phyloP scores from a whole-genome alignment of 1,140 invertebrate species.

The Drosophila sucinea region DNA sequence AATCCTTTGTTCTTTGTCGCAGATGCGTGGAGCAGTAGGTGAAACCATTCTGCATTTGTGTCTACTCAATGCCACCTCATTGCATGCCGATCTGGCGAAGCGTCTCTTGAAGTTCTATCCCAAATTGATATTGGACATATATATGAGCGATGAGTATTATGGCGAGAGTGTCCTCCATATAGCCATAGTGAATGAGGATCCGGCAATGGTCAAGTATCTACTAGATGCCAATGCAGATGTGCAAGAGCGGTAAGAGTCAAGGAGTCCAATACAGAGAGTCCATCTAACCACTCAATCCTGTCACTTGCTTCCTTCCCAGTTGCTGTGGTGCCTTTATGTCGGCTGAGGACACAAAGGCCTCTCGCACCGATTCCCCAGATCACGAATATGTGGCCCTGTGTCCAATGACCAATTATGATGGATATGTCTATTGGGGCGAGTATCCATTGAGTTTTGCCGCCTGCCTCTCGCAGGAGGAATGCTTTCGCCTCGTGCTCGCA shows the following conservation, averaged over 20 bases:
- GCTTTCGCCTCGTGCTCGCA: conserved; percentile 96
- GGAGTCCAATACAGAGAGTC: too few relatives aligned
- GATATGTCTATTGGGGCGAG: conserved; percentile 99
- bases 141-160: conserved; percentile 98
- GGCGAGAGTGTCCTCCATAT: conserved; percentile 97
- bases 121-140: conserved; percentile 97
- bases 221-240: conserved; percentile 95
- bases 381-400: conserved; percentile 96
- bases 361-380: conserved; percentile 92
- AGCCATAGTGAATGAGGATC: conserved; percentile 99
- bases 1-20: not conserved
- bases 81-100: conserved; percentile 97
- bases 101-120: conserved; percentile 95
- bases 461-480: conserved; percentile 98
- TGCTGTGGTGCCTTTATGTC: conserved; percentile 98
- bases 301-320: conserved; percentile 24
- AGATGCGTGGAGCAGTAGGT: conserved; percentile 96
- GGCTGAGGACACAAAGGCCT: conserved; percentile 98
- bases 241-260: conserved; percentile 87
- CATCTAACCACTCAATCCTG: too few relatives aligned
- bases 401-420: conserved; percentile 95
- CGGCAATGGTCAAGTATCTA: conserved; percentile 97
- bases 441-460: conserved; percentile 98
- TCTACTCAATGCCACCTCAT: conserved; percentile 93
- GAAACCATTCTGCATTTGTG: conserved; percentile 98